Percentiles rank a stretch among this genome's conserved stretches.
Evolutionary conservation across 2,113 vertebrate genomes (phyloP).

Genomic region (Gymnogyps californianus): DNA sequence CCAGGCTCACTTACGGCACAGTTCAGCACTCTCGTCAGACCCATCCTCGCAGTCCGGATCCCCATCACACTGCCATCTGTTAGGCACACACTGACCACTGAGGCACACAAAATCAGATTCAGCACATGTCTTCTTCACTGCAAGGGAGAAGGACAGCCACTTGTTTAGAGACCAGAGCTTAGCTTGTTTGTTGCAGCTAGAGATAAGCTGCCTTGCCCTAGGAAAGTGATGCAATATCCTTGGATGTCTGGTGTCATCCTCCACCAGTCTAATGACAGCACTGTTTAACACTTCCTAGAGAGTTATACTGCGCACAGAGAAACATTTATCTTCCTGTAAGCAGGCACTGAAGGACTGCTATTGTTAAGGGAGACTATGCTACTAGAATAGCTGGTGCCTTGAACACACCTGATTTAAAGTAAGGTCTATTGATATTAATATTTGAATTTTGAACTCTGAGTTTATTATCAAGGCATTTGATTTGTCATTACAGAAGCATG

Average conservation of each 20-base stretch:
- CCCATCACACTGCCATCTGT: constrained; percentile 94
- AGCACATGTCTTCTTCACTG: constrained; percentile 91
- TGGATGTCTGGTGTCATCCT: neutral
- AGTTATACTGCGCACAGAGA: neutral
- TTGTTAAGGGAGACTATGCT: neutral
- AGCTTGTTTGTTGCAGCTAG: neutral
- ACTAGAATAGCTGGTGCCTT: neutral
- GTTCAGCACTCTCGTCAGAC: constrained; percentile 87
- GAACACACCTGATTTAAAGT: neutral
- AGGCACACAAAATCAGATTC: constrained; percentile 88
- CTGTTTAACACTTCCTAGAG: neutral
- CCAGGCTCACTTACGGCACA: constrained; percentile 87
- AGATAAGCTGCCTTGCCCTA: neutral
- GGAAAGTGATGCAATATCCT: neutral
- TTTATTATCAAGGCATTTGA: neutral
- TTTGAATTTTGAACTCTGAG: neutral
- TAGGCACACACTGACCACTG: constrained; percentile 92
- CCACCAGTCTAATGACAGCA: neutral
- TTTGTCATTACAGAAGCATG: neutral
- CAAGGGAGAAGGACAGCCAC: neutral
- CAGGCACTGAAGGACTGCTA: neutral
- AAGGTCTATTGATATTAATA: neutral
- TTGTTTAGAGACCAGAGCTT: neutral
- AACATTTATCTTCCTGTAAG: neutral
- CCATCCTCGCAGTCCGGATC: constrained; percentile 95